A percentile compares a stretch with the other conserved stretches of the same genome.
Evolutionary conservation across 2,797 vertebrate species (phyloP).

Genomic region (Nannoperca obscura): DNA sequence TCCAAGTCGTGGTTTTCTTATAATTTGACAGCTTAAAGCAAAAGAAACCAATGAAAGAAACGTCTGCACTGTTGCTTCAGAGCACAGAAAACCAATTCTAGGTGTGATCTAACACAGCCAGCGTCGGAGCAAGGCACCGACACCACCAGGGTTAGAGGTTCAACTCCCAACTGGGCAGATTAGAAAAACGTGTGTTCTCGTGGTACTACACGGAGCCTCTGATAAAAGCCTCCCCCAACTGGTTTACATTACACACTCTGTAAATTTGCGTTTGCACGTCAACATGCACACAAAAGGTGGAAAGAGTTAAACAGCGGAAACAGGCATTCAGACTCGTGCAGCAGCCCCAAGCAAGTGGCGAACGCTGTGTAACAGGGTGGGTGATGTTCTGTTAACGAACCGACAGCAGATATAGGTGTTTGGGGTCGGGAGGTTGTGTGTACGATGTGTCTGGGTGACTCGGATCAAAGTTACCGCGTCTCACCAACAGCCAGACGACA

Average conservation of each 20-base stretch:
- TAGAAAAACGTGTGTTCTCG: conserved; percentile 27
- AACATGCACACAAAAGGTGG: conserved; percentile 10
- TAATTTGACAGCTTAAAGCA: neutral
- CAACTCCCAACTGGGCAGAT: conserved; percentile 25
- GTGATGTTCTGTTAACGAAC: conserved; percentile 47
- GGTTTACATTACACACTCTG: conserved; percentile 43
- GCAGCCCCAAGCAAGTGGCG: conserved; percentile 1
- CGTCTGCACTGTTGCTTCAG: neutral
- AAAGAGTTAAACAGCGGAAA: conserved; percentile 7
- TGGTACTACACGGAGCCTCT: conserved; percentile 8
- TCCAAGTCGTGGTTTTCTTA: neutral
- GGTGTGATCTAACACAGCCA: conserved; percentile 17
- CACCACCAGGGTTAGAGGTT: conserved; percentile 44
- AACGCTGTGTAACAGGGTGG: neutral
- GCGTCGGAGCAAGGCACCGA: conserved; percentile 24
- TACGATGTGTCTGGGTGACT: conserved; percentile 37
- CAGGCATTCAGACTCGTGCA: neutral
- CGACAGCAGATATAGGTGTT: conserved; percentile 42
- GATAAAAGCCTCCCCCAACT: conserved; percentile 27
- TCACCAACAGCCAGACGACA: conserved; percentile 21
- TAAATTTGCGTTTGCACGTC: conserved; percentile 33
- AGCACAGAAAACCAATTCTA: conserved; percentile 6
- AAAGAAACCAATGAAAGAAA: conserved; percentile 14
- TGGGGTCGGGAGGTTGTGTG: conserved; percentile 39
- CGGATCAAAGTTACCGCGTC: conserved; percentile 46